phyloP scores from a whole-genome alignment of 2,113 vertebrate genomes.

The Calyptomena viridis region DNA sequence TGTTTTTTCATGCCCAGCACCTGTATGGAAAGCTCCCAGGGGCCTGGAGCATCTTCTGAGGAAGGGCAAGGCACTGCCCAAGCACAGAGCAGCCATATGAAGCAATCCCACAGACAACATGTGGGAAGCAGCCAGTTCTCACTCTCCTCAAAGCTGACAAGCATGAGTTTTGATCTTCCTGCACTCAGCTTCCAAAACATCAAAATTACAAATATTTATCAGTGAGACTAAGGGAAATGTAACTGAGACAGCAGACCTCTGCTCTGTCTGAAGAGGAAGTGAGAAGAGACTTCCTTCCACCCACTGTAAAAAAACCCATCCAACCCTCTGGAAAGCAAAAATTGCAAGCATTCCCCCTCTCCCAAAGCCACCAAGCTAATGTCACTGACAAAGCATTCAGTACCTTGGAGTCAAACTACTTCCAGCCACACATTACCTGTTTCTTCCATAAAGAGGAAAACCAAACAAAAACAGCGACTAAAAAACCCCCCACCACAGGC shows the following conservation, averaged over 20 bases:
- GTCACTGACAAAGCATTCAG: background rate
- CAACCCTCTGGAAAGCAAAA: background rate
- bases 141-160: background rate
- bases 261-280: background rate
- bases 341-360: background rate
- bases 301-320: background rate
- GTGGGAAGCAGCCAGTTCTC: background rate
- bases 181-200: background rate
- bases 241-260: background rate
- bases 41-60: background rate
- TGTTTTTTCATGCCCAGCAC: background rate
- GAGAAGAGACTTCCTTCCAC: background rate
- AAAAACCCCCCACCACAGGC: background rate
- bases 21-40: background rate
- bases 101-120: background rate
- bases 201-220: conserved; percentile 28
- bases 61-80: background rate
- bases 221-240: background rate
- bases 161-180: background rate
- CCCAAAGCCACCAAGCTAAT: background rate
- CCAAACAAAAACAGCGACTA: background rate
- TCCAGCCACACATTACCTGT: background rate
- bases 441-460: background rate
- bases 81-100: background rate
- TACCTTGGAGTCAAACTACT: background rate